These are phyloP conservation scores for Pristionchus mayeri DNA, from an alignment of 2,888 invertebrate genomes.

Conservation along the genomic window DNA sequence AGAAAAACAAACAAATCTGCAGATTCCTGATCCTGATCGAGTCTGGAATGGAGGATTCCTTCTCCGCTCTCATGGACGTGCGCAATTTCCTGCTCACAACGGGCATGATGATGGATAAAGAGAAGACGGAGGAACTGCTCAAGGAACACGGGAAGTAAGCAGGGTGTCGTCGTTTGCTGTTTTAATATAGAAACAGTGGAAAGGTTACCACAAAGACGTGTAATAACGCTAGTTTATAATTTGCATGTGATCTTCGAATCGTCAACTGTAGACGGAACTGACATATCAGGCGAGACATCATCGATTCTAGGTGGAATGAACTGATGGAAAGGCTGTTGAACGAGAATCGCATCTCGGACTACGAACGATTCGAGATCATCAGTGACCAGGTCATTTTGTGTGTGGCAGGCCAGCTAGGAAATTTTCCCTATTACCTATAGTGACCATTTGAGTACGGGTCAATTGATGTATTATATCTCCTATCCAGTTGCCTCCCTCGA, in stretches of 20 bases:
- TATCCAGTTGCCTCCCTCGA: conserved; percentile 56
- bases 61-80: conserved; percentile 87
- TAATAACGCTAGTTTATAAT: background rate
- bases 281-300: too few species aligned
- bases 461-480: too few species aligned
- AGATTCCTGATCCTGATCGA: conserved; percentile 72
- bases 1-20: background rate
- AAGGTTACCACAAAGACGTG: background rate
- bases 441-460: too few species aligned
- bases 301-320: conserved; percentile 50
- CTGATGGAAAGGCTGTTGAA: conserved; percentile 57
- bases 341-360: conserved; percentile 60
- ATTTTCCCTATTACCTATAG: too few species aligned
- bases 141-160: conserved; percentile 48
- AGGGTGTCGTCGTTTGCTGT: too few species aligned
- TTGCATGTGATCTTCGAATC: background rate
- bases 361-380: conserved; percentile 67
- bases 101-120: conserved; percentile 57
- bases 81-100: conserved; percentile 86
- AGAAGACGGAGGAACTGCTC: conserved; percentile 51
- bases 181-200: background rate
- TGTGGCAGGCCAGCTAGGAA: too few species aligned
- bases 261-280: too few species aligned
- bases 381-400: conserved; percentile 56
- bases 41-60: conserved; percentile 77